Evolutionary conservation across 1,140 invertebrate genomes (phyloP).

Genomic region (Nasonia longicornis): DNA sequence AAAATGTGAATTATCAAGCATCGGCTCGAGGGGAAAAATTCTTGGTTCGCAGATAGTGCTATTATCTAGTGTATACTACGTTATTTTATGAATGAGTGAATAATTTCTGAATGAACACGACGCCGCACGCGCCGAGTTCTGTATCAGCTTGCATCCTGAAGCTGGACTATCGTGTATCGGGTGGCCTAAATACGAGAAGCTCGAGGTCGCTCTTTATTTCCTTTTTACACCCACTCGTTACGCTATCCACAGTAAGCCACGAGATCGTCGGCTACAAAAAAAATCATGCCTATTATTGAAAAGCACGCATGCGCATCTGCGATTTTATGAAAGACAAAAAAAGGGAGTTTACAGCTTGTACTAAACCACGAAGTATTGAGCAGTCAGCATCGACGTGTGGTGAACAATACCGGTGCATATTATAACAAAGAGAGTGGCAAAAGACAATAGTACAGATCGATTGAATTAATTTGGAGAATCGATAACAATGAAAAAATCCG

Average conservation of each 20-base stretch:
- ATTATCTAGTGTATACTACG: slow-evolving; percentile 28
- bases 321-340: neutral
- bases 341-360: too few relatives aligned
- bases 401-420: too few relatives aligned
- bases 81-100: slow-evolving; percentile 49
- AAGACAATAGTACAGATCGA: too few relatives aligned
- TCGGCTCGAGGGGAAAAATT: slow-evolving; percentile 36
- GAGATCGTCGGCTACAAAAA: slow-evolving; percentile 33
- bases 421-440: too few relatives aligned
- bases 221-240: slow-evolving; percentile 61
- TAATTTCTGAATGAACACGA: slow-evolving; percentile 53
- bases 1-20: slow-evolving; percentile 30
- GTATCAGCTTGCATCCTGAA: slow-evolving; percentile 65
- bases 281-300: slow-evolving; percentile 2
- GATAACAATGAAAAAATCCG: neutral
- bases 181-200: slow-evolving; percentile 65
- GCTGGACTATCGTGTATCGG: slow-evolving; percentile 61
- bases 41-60: neutral
- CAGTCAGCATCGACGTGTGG: too few relatives aligned
- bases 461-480: neutral
- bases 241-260: slow-evolving; percentile 33
- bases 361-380: too few relatives aligned
- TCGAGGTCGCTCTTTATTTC: slow-evolving; percentile 65
- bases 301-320: neutral
- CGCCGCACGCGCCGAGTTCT: slow-evolving; percentile 54